A percentile compares a stretch with the other conserved stretches of the same genome.
These are phyloP conservation scores for Apistogramma diplotaenia DNA, from an alignment of 2,113 vertebrate species.

Conservation along the genomic window DNA sequence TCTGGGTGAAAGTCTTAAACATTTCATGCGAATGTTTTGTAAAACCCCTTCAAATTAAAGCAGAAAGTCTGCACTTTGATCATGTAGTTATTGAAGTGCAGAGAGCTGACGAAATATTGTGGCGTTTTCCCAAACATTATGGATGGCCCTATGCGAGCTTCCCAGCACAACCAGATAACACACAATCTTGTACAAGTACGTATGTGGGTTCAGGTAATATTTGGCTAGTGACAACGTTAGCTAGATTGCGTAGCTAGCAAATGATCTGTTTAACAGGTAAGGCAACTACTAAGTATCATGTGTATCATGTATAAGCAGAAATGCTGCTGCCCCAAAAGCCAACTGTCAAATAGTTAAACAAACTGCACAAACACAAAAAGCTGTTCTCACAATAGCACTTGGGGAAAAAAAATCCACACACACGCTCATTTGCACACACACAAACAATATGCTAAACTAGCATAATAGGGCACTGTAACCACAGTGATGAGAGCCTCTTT, in stretches of 20 bases:
- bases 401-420: neutral
- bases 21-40: neutral
- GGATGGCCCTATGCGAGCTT: no score
- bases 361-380: neutral
- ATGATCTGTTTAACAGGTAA: no score
- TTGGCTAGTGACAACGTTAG: neutral
- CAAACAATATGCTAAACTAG: slow-evolving; percentile 35
- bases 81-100: no score
- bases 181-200: neutral
- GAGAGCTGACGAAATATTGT: no score
- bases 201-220: no score
- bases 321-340: neutral
- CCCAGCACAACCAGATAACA: neutral
- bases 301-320: neutral
- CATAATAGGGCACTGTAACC: slow-evolving; percentile 30
- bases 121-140: no score
- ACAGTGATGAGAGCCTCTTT: slow-evolving; percentile 12
- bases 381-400: neutral
- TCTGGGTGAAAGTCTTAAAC: neutral
- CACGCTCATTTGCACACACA: neutral
- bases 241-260: neutral
- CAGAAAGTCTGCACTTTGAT: neutral
- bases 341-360: neutral
- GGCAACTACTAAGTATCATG: no score
- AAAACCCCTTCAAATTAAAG: neutral